These are phyloP conservation scores for Andricus quercusramuli DNA, from an alignment of 2,888 invertebrate species.

Conservation along the genomic window DNA sequence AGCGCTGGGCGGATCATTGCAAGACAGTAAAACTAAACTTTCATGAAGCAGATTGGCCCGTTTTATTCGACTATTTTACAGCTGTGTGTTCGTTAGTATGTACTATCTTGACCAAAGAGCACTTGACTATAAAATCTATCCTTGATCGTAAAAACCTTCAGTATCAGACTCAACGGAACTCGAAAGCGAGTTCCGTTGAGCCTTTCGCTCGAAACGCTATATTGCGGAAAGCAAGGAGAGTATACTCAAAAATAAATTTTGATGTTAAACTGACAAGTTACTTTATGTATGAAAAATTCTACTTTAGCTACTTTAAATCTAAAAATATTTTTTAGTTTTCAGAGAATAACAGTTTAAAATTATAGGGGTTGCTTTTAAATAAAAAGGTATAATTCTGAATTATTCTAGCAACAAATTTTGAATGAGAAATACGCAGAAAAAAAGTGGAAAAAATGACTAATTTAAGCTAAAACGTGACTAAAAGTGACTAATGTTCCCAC, in stretches of 20 bases:
- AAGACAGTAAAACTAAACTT: conserved; percentile 19
- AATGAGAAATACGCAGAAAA: no score
- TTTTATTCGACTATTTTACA: conserved; percentile 23
- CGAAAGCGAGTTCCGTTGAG: no score
- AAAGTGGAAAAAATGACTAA: no score
- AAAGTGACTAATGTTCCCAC: no score
- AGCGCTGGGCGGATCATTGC: background rate
- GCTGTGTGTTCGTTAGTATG: background rate
- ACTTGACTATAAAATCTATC: conserved; percentile 6
- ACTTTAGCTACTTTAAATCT: no score
- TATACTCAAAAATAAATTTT: background rate
- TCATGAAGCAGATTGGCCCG: conserved; percentile 16
- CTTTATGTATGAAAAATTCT: no score
- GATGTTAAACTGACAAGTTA: background rate
- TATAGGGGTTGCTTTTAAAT: background rate
- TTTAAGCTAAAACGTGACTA: no score
- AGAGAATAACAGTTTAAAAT: no score
- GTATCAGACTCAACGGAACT: background rate
- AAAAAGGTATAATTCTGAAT: background rate
- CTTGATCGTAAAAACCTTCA: background rate
- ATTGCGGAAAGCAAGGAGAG: background rate
- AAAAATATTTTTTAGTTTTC: no score
- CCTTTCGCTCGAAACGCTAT: no score
- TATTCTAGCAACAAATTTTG: no score
- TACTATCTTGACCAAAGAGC: background rate